Evolutionary conservation across 2,113 vertebrate species (phyloP).

Genomic region (Ailurus styani): DNA sequence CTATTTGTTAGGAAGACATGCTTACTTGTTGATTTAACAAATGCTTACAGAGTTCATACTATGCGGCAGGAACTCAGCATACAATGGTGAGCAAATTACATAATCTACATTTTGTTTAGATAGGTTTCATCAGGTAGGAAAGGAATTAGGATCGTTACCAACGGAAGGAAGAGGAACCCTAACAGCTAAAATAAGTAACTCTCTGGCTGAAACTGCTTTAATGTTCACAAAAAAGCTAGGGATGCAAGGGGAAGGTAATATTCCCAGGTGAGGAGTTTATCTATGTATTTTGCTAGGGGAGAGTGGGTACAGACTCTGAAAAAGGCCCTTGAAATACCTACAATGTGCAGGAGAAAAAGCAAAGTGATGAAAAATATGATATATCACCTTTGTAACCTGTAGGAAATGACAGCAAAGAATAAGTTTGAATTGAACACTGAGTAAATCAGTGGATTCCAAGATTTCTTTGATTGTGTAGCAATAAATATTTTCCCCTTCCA

Average conservation of each 20-base stretch:
- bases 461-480: background rate
- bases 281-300: background rate
- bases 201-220: background rate
- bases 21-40: background rate
- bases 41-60: background rate
- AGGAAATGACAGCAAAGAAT: background rate
- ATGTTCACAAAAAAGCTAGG: background rate
- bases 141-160: background rate
- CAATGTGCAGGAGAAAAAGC: background rate
- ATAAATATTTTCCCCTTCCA: background rate
- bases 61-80: background rate
- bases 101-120: background rate
- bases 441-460: background rate
- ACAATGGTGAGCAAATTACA: background rate
- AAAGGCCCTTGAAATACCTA: background rate
- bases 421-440: background rate
- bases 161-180: background rate
- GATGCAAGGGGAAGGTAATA: background rate
- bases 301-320: background rate
- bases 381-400: background rate
- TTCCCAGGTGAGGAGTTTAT: background rate
- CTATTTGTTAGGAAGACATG: background rate
- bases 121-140: background rate
- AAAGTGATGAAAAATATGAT: background rate
- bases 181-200: background rate